Conservation (phyloP, 1,140 invertebrate species). For the Ruditapes philippinarum region DNA sequence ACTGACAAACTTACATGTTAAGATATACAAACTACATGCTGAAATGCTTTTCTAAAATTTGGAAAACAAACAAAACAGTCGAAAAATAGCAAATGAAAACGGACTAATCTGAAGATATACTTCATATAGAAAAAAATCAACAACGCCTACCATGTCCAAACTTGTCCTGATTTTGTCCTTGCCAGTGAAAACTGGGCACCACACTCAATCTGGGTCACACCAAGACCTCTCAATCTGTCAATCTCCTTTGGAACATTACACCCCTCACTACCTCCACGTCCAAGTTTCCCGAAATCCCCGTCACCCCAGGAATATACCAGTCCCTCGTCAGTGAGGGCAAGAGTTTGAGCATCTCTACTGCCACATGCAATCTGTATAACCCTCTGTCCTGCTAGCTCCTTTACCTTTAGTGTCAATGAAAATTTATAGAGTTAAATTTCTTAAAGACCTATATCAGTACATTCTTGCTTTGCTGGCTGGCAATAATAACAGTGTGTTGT, state of each 20-base stretch:
- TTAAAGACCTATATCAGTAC: too few species aligned
- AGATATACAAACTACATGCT: too few species aligned
- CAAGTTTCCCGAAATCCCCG: conserved; percentile 91
- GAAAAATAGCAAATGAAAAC: too few species aligned
- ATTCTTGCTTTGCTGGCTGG: too few species aligned
- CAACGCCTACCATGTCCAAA: conserved; percentile 96
- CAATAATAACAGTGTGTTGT: too few species aligned
- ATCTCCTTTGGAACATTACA: conserved; percentile 95
- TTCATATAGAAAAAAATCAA: too few species aligned
- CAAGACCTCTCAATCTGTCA: conserved; percentile 94
- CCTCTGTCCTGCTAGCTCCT: conserved; percentile 86
- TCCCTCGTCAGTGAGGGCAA: conserved; percentile 96
- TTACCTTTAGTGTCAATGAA: too few species aligned
- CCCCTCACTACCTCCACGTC: conserved; percentile 90
- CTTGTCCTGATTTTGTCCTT: conserved; percentile 95
- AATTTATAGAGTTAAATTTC: too few species aligned
- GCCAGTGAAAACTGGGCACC: conserved; percentile 98
- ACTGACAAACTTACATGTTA: too few species aligned
- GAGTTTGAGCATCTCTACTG: conserved; percentile 97
- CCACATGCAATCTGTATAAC: conserved; percentile 93
- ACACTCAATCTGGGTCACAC: conserved; percentile 97
- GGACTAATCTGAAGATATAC: too few species aligned
- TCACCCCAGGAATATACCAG: conserved; percentile 95
- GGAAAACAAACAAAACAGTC: too few species aligned
- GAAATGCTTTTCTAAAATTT: too few species aligned